A percentile compares a stretch with the other conserved stretches of the same genome.
Evolutionary conservation across 2,113 vertebrate species (phyloP).

Genomic region (Mastomys natalensis): DNA sequence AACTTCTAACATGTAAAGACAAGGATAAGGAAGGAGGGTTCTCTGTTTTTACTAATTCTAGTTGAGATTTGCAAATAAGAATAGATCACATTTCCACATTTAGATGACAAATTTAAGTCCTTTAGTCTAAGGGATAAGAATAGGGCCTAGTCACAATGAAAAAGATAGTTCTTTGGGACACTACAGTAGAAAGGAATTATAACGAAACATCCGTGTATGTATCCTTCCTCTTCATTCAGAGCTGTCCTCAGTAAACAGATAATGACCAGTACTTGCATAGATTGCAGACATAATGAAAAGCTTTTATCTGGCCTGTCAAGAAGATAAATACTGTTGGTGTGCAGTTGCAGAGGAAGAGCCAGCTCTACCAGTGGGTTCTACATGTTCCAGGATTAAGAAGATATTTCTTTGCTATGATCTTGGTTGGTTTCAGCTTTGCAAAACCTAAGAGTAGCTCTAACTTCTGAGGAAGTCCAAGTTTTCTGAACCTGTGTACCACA

Average conservation of each 20-base stretch:
- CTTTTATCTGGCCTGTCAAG: neutral
- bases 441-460: neutral
- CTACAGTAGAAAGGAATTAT: neutral
- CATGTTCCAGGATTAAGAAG: neutral
- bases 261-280: neutral
- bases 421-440: neutral
- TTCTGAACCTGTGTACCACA: neutral
- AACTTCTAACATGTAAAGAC: slow-evolving; percentile 10
- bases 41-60: slow-evolving; percentile 22
- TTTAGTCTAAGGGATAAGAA: neutral
- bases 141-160: neutral
- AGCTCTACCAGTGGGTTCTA: neutral
- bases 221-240: neutral
- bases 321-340: neutral
- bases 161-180: neutral
- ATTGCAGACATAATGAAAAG: neutral
- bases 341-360: neutral
- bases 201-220: neutral
- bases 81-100: neutral
- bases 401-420: neutral
- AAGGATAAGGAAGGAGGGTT: neutral
- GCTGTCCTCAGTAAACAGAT: neutral
- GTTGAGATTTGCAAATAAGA: neutral
- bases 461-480: neutral
- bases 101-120: neutral